Evolutionary conservation across 1,140 invertebrate genomes (phyloP), one percentile per base, ranked within the genome.

Genomic region (Apolygus lucorum): DNA sequence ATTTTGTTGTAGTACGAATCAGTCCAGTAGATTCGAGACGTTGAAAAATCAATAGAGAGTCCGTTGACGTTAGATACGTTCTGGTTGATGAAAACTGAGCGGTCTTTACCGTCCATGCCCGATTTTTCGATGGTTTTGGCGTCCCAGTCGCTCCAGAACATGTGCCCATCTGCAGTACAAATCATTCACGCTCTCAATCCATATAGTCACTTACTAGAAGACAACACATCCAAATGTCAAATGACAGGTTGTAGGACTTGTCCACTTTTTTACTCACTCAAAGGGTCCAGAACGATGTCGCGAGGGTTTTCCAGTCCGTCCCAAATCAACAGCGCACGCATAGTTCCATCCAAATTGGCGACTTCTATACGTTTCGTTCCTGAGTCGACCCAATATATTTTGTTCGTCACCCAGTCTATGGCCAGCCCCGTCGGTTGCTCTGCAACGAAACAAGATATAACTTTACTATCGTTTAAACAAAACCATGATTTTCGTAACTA

Each of bases 81-180:
- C 67, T 86, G 86, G 2, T 83, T 83, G 0, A 95, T 84, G 1
- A 91, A 78, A 2, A 84, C 78, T 28, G 79, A 79, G 2, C 92
- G 81, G 26, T 86, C 83, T 1, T 83, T 84, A 0, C 95, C 94
- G 79, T 97, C 93, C 92, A 97, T 93, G 28, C 87, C 86, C 24
- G 92, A 90, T 28, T 86, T 81, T 78, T 95, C 92, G 62, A 96
- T 96, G 0, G 91, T 87, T 27, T 83, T 81, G 17, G 54, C 81
- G 0, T 92, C 91, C 92, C 92, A 95, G 76, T 95, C 92, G 14
- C 88, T 91, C 93, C 93, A 95, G 75, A 90, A 95, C 86, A 95
- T 89, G 2, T 84, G 77, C 2, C 89, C 88, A 75, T 79, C 88
- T 88, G 74, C 8, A 75, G 75, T 74, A 11, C 11, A 59, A 59